Conservation (phyloP, 35 echinoderm and acorn worm species). For the Chiridota heheva region DNA sequence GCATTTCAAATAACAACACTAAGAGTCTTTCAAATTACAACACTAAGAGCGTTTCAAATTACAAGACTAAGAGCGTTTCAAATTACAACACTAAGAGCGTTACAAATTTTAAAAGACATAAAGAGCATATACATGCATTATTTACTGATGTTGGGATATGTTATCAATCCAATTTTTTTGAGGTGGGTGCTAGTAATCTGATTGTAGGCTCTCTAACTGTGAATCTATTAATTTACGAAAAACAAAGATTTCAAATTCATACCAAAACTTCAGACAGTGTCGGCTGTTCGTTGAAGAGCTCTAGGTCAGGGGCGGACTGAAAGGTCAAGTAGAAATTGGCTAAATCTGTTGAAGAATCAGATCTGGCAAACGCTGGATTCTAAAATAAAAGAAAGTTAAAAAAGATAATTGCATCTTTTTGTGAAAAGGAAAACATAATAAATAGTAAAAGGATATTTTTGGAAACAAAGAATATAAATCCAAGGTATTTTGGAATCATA, state of each 20-base stretch:
- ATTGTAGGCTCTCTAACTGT: no score
- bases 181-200: no score
- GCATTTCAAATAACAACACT: no score
- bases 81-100: no score
- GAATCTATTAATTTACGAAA: no score
- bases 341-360: slow-evolving; percentile 75
- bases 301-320: slow-evolving; percentile 79
- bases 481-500: neutral
- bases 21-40: no score
- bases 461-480: neutral
- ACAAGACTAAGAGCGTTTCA: no score
- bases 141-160: no score
- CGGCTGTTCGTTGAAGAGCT: slow-evolving; percentile 79
- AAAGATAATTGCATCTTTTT: neutral
- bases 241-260: slow-evolving; percentile 7
- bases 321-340: slow-evolving; percentile 86
- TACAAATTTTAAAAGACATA: no score
- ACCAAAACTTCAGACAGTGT: slow-evolving; percentile 83
- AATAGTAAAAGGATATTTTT: neutral
- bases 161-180: no score
- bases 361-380: slow-evolving; percentile 96
- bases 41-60: no score
- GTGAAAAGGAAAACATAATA: neutral
- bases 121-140: no score
- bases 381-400: slow-evolving; percentile 41